Evolutionary conservation across 2,797 vertebrate species (phyloP).

Genomic region (Crypturellus tataupa): DNA sequence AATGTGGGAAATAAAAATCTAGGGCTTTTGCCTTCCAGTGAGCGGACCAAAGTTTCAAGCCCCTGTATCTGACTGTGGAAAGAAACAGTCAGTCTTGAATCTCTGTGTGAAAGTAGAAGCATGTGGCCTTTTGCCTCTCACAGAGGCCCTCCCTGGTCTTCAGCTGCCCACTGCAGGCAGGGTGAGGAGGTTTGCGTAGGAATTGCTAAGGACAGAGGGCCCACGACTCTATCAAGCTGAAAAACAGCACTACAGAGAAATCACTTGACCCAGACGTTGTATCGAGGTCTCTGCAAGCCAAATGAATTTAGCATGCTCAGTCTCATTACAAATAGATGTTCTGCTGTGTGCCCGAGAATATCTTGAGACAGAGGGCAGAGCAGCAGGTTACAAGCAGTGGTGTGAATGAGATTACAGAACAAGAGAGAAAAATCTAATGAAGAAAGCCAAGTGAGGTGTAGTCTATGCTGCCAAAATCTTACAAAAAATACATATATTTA

Average conservation of each 20-base stretch:
- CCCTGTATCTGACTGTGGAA: not conserved
- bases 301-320: not conserved
- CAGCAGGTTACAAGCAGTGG: not conserved
- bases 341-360: not conserved
- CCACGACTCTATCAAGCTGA: not conserved
- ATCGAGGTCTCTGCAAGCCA: not conserved
- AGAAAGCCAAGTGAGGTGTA: not conserved
- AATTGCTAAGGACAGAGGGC: not conserved
- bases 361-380: not conserved
- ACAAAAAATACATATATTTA: rapidly evolving
- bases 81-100: not conserved
- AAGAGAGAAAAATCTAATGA: not conserved
- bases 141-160: not conserved
- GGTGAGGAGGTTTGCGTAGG: not conserved
- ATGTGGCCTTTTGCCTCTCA: not conserved
- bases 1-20: not conserved
- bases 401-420: not conserved
- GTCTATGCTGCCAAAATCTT: not conserved
- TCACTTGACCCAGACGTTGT: not conserved
- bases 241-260: slow-evolving; percentile 40
- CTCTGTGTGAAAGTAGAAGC: not conserved
- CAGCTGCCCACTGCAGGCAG: not conserved
- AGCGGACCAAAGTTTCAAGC: not conserved
- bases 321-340: not conserved
- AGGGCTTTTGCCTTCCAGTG: not conserved